phyloP scores from a whole-genome alignment of 2,113 vertebrate species.

The Dipodomys spectabilis region DNA sequence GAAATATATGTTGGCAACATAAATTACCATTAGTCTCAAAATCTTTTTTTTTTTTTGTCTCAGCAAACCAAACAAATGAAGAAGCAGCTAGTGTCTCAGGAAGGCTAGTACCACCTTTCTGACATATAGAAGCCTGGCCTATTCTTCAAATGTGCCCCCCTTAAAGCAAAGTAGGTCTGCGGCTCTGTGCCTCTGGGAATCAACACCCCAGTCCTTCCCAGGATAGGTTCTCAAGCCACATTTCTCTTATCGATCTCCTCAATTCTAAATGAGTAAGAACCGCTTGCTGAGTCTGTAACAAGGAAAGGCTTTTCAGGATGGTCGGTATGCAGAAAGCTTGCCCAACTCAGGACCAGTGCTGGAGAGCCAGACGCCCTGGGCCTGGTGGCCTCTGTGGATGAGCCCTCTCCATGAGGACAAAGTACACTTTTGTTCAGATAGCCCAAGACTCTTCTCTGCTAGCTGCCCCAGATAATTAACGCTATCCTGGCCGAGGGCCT shows the following conservation, averaged over 20 bases:
- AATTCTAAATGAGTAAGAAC: conserved; percentile 58
- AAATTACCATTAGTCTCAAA: background rate
- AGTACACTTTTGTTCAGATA: background rate
- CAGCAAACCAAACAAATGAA: background rate
- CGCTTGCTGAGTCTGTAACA: conserved; percentile 15
- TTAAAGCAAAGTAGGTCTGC: conserved; percentile 28
- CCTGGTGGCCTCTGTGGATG: background rate
- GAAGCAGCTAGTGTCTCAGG: background rate
- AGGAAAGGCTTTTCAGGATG: conserved; percentile 9
- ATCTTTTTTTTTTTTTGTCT: background rate
- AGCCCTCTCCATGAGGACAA: background rate
- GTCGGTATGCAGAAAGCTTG: conserved; percentile 38
- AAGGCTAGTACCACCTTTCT: background rate
- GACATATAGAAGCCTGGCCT: background rate
- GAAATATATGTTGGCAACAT: background rate
- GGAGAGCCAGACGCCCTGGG: background rate
- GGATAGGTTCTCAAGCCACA: conserved; percentile 52
- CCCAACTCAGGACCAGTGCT: background rate
- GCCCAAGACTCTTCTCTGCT: background rate
- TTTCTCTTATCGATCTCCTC: conserved; percentile 69
- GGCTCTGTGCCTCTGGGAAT: conserved; percentile 51
- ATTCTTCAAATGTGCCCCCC: background rate
- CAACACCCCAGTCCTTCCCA: conserved; percentile 61
- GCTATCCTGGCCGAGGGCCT: no score
- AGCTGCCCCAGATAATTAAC: background rate